A percentile compares a stretch with the other conserved stretches of the same genome.
These are phyloP conservation scores for Saxidomus purpurata DNA, from an alignment of 1,140 invertebrate species.

Conservation along the genomic window DNA sequence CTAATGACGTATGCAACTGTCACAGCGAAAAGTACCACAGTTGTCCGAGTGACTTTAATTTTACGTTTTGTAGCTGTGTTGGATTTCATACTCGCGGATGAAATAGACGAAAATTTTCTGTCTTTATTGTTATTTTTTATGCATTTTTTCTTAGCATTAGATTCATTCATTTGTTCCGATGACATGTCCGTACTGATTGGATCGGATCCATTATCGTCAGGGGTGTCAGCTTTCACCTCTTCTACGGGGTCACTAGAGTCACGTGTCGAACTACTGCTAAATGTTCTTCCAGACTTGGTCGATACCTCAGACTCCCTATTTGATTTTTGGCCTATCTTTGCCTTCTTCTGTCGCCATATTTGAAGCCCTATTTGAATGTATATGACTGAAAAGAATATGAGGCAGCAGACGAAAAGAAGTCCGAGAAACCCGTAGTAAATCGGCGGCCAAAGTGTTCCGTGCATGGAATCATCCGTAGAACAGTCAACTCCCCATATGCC, in stretches of 20 bases:
- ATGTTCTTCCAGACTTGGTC: conserved; percentile 33
- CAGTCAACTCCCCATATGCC: conserved; percentile 79
- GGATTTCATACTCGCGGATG: conserved; percentile 40
- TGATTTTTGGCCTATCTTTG: conserved; percentile 66
- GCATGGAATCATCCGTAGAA: conserved; percentile 81
- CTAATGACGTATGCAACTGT: conserved; percentile 79
- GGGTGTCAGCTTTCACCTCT: background rate
- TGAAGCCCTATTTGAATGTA: conserved; percentile 80
- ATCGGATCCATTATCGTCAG: conserved; percentile 61
- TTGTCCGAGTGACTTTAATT: conserved; percentile 77
- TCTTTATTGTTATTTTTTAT: conserved; percentile 56
- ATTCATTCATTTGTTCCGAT: conserved; percentile 72
- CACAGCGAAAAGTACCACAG: conserved; percentile 77
- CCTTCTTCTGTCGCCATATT: conserved; percentile 77
- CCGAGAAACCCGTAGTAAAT: conserved; percentile 82
- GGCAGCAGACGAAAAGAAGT: conserved; percentile 78
- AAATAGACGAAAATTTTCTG: conserved; percentile 64
- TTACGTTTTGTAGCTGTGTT: conserved; percentile 62
- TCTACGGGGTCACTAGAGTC: conserved; percentile 51
- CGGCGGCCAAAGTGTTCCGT: conserved; percentile 78
- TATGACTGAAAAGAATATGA: conserved; percentile 79
- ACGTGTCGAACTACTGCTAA: conserved; percentile 68
- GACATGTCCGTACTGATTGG: conserved; percentile 80
- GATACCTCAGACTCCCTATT: conserved; percentile 60
- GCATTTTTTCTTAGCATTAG: conserved; percentile 47